Percentiles rank a stretch among this genome's conserved stretches.
phyloP scores from a whole-genome alignment of 2,113 vertebrate genomes.

The Bubo scandiacus region DNA sequence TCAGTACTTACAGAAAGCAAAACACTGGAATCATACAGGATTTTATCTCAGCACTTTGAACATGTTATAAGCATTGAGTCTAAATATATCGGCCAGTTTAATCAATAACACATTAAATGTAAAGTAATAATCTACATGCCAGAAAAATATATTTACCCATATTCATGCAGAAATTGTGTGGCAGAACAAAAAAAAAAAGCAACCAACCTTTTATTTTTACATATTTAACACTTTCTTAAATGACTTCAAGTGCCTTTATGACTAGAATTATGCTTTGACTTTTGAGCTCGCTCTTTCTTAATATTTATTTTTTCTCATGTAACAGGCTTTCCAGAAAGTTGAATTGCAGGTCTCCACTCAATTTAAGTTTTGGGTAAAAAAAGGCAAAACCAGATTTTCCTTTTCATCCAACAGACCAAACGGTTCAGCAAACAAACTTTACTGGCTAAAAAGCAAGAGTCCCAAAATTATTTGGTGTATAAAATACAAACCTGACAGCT shows the following conservation, averaged over 20 bases:
- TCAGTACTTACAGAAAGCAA: not conserved
- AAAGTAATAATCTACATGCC: not conserved
- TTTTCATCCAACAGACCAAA: not conserved
- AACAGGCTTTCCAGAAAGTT: not conserved
- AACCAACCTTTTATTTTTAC: not conserved
- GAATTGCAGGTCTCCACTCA: not conserved
- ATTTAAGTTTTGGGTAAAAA: not conserved
- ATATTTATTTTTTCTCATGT: not conserved
- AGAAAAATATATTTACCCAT: not conserved
- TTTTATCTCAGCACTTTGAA: not conserved
- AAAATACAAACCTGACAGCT: not conserved
- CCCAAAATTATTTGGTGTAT: not conserved
- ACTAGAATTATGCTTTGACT: not conserved
- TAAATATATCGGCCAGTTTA: not conserved
- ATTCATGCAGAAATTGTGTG: not conserved
- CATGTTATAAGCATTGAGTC: not conserved
- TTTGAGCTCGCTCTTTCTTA: not conserved
- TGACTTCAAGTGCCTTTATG: not conserved
- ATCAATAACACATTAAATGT: not conserved
- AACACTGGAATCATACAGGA: not conserved
- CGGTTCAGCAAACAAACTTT: not conserved
- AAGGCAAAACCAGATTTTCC: not conserved
- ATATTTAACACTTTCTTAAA: not conserved
- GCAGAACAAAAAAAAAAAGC: not conserved
- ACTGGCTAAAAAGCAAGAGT: not conserved